Evolutionary conservation across 2,797 vertebrate species (phyloP).

Genomic region (Clarias fuscus): DNA sequence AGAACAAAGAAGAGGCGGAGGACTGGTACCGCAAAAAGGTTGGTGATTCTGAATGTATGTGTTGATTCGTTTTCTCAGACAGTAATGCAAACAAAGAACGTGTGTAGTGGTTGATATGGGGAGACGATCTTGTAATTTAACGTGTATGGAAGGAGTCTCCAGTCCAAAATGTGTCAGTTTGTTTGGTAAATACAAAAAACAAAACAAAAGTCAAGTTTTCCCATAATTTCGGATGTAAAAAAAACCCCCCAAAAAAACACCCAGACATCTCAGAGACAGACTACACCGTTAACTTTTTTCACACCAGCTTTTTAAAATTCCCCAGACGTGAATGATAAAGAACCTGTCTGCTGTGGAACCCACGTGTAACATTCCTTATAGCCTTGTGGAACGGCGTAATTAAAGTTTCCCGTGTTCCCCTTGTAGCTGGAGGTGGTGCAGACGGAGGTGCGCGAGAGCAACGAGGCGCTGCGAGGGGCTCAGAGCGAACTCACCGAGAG

Average conservation of each 20-base stretch:
- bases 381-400: background rate
- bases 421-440: slow-evolving; percentile 76
- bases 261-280: background rate
- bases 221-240: background rate
- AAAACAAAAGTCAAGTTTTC: background rate
- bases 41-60: slow-evolving; percentile 10
- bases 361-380: slow-evolving; percentile 29
- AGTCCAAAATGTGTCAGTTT: background rate
- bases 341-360: background rate
- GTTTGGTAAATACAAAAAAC: background rate
- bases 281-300: background rate
- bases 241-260: background rate
- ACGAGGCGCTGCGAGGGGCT: slow-evolving; percentile 74
- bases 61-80: background rate
- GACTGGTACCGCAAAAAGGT: slow-evolving; percentile 81
- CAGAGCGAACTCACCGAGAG: slow-evolving; percentile 75
- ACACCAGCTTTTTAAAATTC: slow-evolving; percentile 7
- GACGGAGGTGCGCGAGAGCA: slow-evolving; percentile 76
- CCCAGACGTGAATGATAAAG: background rate
- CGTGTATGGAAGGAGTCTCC: background rate
- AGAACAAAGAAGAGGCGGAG: slow-evolving; percentile 80
- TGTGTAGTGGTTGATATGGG: background rate
- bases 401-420: slow-evolving; percentile 16
- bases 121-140: background rate
- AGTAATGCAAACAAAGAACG: background rate